phyloP scores from a whole-genome alignment of 2,888 invertebrate species.

The Habrosyne pyritoides region DNA sequence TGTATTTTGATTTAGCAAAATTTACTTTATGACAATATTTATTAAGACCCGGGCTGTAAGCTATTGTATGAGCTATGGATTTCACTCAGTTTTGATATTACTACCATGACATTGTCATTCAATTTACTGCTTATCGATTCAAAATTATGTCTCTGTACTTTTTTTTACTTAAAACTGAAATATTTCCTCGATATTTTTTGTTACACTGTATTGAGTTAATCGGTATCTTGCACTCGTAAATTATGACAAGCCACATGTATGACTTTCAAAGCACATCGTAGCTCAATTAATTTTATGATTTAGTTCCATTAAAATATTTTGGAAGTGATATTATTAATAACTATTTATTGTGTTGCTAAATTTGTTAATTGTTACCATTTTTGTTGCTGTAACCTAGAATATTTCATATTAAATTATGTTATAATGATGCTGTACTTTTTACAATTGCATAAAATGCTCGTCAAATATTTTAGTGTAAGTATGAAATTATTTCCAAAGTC shows the following conservation, averaged over 20 bases:
- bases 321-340: slow-evolving; percentile 13
- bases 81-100: neutral
- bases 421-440: too few relatives aligned
- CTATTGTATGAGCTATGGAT: neutral
- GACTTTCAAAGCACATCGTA: slow-evolving; percentile 1
- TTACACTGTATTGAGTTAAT: neutral
- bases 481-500: neutral
- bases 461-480: neutral
- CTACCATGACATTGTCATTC: neutral
- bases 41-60: neutral
- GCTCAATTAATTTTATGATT: slow-evolving; percentile 11
- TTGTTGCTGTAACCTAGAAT: slow-evolving; percentile 8
- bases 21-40: neutral
- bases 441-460: neutral
- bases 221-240: slow-evolving; percentile 1
- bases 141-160: neutral
- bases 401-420: neutral
- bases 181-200: neutral
- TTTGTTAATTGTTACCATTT: slow-evolving; percentile 12
- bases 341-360: slow-evolving; percentile 10
- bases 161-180: neutral
- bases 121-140: neutral
- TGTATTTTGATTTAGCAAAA: neutral
- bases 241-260: neutral
- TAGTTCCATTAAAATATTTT: slow-evolving; percentile 6